Evolutionary conservation across 1,140 invertebrate genomes (phyloP), one percentile per base, ranked within the genome.

Genomic region (Drosophila ironensis): DNA sequence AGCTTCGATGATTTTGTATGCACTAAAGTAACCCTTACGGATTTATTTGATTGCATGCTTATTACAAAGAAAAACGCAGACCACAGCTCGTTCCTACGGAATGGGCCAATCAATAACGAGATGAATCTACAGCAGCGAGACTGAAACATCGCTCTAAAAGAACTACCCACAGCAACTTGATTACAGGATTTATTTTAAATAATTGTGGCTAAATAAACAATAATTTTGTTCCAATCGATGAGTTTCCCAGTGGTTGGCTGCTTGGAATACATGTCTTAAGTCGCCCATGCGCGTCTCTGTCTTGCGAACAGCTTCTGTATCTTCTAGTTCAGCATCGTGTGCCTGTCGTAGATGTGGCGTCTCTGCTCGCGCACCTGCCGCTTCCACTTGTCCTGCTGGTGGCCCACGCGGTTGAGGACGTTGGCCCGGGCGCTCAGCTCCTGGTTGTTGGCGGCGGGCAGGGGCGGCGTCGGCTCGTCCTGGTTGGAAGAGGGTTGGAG

Each of bases 321-420:
- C 20, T 14, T 12, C 14, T 93, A 99, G 92, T 99, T 99, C 16
- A 99, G 93, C 97, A 99, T 99, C 5, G 97, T 98, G 91, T 99
- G 98, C 54, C 96, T 92, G 90, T 99, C 97, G 88, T 99, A 99
- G 88, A 99, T 99, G 91, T 99, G 98, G 73, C 95, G 93, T 47
- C 98, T 92, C 90, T 99, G 98, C 88, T 99, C 98, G 64, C 97
- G 94, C 0, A 99, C 98, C 91, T 99, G 97, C 20, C 94, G 92
- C 90, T 99, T 99, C 98, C 98, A 99, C 89, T 97, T 98, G 88
- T 98, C 96, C 91, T 99, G 98, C 88, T 99, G 97, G 86, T 97
- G 96, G 1, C 97, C 96, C 19, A 99, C 97, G 42, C 97, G 93
- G 90, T 99, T 98, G 1, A 99, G 92, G 16, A 99, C 97, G 91